Evolutionary conservation across 37 sponge, comb jelly and placozoan species (phyloP).

Genomic region (Amphimedon queenslandica): DNA sequence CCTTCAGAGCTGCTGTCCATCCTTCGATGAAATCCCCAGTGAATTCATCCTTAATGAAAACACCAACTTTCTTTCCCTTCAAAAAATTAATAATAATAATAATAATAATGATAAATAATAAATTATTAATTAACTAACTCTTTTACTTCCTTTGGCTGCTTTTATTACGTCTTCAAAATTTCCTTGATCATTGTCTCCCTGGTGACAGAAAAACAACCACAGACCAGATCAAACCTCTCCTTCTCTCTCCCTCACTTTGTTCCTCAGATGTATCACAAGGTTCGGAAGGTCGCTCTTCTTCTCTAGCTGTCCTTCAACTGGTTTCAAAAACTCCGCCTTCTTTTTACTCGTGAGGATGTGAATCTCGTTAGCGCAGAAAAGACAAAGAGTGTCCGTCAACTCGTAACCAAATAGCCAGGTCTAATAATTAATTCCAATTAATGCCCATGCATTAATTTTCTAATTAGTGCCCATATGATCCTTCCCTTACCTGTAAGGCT

Average conservation of each 20-base stretch:
- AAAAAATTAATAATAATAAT: background rate
- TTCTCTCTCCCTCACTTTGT: constrained; percentile 47
- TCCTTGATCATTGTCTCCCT: constrained; percentile 38
- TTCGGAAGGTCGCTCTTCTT: constrained; percentile 54
- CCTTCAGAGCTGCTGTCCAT: constrained; percentile 49
- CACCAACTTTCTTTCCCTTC: constrained; percentile 76
- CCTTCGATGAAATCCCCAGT: constrained; percentile 67
- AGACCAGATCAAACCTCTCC: constrained; percentile 1
- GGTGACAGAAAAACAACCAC: background rate
- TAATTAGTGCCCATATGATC: background rate
- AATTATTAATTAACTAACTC: too few relatives aligned
- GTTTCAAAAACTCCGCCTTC: constrained; percentile 89
- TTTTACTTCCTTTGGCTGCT: constrained; percentile 48
- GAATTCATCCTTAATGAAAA: constrained; percentile 79
- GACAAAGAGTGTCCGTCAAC: constrained; percentile 83
- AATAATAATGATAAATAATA: background rate
- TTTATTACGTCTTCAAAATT: constrained; percentile 33
- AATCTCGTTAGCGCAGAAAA: constrained; percentile 75
- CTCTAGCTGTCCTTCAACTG: constrained; percentile 33
- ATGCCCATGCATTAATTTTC: too few relatives aligned
- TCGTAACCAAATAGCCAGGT: constrained; percentile 97
- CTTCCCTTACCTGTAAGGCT: constrained; percentile 55
- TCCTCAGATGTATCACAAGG: constrained; percentile 43
- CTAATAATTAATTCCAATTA: constrained; percentile 16
- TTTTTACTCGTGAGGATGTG: constrained; percentile 85